phyloP scores from a whole-genome alignment of 2,888 invertebrate genomes.

The Anarsia innoxiella region DNA sequence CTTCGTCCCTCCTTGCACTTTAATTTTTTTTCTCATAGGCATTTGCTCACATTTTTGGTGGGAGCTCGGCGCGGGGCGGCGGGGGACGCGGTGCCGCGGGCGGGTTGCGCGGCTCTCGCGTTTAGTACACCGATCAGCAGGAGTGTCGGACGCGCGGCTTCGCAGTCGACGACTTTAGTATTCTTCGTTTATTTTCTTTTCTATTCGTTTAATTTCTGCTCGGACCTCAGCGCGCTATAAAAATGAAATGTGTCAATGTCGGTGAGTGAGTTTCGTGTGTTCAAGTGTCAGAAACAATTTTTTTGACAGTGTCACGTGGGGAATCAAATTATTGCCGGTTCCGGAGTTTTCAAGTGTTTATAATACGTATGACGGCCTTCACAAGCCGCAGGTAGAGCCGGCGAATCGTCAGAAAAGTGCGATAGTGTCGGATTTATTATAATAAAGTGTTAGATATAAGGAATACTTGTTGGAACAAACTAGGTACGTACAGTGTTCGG shows the following conservation, averaged over 20 bases:
- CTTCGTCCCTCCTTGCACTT: slow-evolving; percentile 33
- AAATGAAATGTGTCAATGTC: slow-evolving; percentile 48
- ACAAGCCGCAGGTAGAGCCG: slow-evolving; percentile 61
- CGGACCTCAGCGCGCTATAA: slow-evolving; percentile 43
- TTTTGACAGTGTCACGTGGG: slow-evolving; percentile 71
- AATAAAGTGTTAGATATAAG: slow-evolving; percentile 34
- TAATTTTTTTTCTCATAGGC: slow-evolving; percentile 36
- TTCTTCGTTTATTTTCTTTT: slow-evolving; percentile 75
- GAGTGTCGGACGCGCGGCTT: slow-evolving; percentile 74
- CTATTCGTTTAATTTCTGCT: slow-evolving; percentile 72
- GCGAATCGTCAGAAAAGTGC: slow-evolving; percentile 50
- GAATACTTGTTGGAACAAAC: slow-evolving; percentile 44
- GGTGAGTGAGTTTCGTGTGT: slow-evolving; percentile 49
- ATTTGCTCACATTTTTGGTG: slow-evolving; percentile 19
- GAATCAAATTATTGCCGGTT: slow-evolving; percentile 68
- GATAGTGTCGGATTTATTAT: slow-evolving; percentile 41
- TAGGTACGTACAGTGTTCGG: slow-evolving; percentile 24
- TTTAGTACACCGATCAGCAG: slow-evolving; percentile 74
- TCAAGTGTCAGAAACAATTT: slow-evolving; percentile 45
- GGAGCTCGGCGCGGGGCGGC: slow-evolving; percentile 33
- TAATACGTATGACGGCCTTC: slow-evolving; percentile 64
- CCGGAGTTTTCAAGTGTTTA: slow-evolving; percentile 70
- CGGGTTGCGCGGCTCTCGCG: slow-evolving; percentile 50
- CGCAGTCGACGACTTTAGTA: slow-evolving; percentile 67
- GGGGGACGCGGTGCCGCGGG: slow-evolving; percentile 52